Conservation (phyloP, 2,113 vertebrate species). For the Pituophis catenifer region DNA sequence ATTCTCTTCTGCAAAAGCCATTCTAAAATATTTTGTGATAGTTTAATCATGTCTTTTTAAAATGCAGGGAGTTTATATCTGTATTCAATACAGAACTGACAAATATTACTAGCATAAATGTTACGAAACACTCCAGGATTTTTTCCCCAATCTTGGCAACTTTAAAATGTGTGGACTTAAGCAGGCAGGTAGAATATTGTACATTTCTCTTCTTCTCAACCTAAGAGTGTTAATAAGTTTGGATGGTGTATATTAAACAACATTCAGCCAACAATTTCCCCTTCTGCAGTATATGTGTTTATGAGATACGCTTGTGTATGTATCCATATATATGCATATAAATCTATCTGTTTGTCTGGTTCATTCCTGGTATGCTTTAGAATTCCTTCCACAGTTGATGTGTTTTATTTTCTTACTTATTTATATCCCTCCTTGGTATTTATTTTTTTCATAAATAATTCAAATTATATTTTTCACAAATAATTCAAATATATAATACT, state of each 20-base stretch:
- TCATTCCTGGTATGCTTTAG: neutral
- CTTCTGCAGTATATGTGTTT: neutral
- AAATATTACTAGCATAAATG: neutral
- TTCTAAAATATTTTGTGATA: neutral
- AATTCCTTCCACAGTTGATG: neutral
- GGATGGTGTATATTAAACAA: neutral
- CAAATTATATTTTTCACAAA: neutral
- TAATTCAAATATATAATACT: neutral
- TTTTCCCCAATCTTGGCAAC: neutral
- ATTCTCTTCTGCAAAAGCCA: neutral
- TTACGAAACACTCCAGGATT: neutral
- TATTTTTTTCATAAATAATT: neutral
- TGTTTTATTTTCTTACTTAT: neutral
- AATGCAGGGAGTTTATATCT: neutral
- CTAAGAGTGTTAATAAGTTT: neutral
- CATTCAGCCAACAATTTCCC: neutral
- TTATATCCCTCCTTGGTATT: neutral
- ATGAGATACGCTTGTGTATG: neutral
- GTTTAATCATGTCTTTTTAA: neutral
- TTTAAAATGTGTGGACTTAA: neutral
- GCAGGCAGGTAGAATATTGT: neutral
- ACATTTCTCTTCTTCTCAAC: neutral
- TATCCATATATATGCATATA: neutral
- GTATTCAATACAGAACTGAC: neutral
- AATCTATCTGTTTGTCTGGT: neutral